Base-by-base conservation (phyloP, 2,113 vertebrate species). In the Pao palembangensis region DNA sequence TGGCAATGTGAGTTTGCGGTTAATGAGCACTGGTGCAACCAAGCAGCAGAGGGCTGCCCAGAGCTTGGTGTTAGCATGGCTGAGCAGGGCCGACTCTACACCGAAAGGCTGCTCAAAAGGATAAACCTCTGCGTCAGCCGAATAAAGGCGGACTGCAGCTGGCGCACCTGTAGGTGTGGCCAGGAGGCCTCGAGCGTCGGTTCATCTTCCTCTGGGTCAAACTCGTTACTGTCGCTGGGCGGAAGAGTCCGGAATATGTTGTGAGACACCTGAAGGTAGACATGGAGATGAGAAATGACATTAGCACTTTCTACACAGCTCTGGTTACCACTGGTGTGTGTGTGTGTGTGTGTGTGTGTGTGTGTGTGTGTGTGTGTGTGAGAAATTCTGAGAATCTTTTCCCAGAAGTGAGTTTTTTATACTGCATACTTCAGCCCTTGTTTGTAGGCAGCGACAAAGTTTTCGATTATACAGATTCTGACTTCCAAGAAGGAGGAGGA, bases 181-280 rank as follows among this genome's bases (percentile, higher is more conserved):
- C 97, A 99, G 0, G 96, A 98, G 61, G 96, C 97, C 87, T 99
- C 97, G 64, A 99, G 93, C 54, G 96, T 98, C 64, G 97, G 97
- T 86, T 99, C 97, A 73, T 99, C 97, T 88, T 99, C 97, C 87
- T 99, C 97, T 46, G 97, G 97, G 90, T 99, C 96, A 87, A 98
- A 99, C 90, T 99, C 97, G 53, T 97, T 98, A 89, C 95, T 98
- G 91, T 99, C 97, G 64, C 95, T 98, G 88, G 97, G 97, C 80
- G 96, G 97, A 89, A 99, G 95, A 83, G 97, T 98, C 91, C 97
- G 94, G 92, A 99, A 99, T 90, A 99, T 99, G 94, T 99, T 99
- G 93, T 95, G 94, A 91, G 96, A 97, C 85, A 99, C 96, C 94
- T 95, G 78, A 7, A 52, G 54, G 20, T 57, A 4, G 28, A 17